These are phyloP conservation scores for Sphaeridia pumilis DNA, from an alignment of 2,888 invertebrate species.

Conservation along the genomic window DNA sequence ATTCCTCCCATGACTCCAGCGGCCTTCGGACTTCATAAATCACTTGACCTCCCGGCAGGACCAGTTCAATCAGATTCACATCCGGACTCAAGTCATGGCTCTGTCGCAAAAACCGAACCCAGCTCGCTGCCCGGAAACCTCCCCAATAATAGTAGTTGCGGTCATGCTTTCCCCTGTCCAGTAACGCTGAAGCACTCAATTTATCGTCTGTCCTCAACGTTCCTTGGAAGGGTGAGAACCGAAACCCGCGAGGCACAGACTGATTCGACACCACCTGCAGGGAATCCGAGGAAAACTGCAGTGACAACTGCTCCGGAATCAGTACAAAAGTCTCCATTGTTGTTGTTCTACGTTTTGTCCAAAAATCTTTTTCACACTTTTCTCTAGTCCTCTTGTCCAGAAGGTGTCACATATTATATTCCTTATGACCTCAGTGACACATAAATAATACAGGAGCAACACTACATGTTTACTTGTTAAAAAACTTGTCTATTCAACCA, in stretches of 20 bases:
- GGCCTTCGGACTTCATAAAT: constrained; percentile 32
- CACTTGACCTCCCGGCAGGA: constrained; percentile 32
- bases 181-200: constrained; percentile 24
- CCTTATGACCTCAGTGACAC: too few relatives aligned
- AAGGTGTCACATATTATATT: too few relatives aligned
- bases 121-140: constrained; percentile 48
- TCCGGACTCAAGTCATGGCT: constrained; percentile 59
- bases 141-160: constrained; percentile 29
- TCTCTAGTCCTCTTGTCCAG: too few relatives aligned
- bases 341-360: too few relatives aligned
- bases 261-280: constrained; percentile 46
- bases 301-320: constrained; percentile 81
- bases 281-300: constrained; percentile 49
- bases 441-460: too few relatives aligned
- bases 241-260: constrained; percentile 62
- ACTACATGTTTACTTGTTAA: too few relatives aligned
- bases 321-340: constrained; percentile 93
- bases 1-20: constrained; percentile 28
- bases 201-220: constrained; percentile 43
- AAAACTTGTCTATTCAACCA: too few relatives aligned
- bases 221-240: constrained; percentile 84
- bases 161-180: constrained; percentile 16
- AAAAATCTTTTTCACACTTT: too few relatives aligned
- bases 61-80: constrained; percentile 64
- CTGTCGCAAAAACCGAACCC: constrained; percentile 79